phyloP scores from a whole-genome alignment of 2,888 invertebrate species.

The Alcis repandata region DNA sequence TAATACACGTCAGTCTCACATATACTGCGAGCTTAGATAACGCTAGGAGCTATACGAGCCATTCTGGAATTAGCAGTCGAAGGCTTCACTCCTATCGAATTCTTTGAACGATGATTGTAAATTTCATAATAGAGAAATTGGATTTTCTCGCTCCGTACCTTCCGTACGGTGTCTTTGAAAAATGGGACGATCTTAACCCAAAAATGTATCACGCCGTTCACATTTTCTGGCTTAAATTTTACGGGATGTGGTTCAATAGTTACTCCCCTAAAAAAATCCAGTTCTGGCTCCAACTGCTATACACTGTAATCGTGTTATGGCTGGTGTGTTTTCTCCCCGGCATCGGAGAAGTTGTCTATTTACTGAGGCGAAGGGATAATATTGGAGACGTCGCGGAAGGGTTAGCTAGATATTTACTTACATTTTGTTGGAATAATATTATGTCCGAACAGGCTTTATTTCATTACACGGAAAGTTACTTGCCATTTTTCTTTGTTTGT shows the following conservation, averaged over 20 bases:
- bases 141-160: constrained; percentile 60
- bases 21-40: constrained; percentile 54
- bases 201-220: constrained; percentile 78
- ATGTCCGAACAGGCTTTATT: constrained; percentile 50
- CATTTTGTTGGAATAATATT: constrained; percentile 55
- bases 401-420: constrained; percentile 60
- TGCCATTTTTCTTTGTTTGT: constrained; percentile 37
- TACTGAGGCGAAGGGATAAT: constrained; percentile 88
- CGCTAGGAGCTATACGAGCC: constrained; percentile 63
- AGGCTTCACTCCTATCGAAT: constrained; percentile 53
- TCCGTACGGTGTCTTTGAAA: constrained; percentile 74
- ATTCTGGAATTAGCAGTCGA: constrained; percentile 66
- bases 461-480: constrained; percentile 48
- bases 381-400: constrained; percentile 87
- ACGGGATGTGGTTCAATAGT: constrained; percentile 81
- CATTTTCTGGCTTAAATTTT: constrained; percentile 83
- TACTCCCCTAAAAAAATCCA: constrained; percentile 60
- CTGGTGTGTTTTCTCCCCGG: constrained; percentile 83
- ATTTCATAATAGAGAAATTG: constrained; percentile 64
- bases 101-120: constrained; percentile 52
- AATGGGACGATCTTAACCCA: constrained; percentile 78
- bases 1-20: constrained; percentile 63
- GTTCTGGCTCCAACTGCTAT: constrained; percentile 75
- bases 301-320: constrained; percentile 72
- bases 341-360: constrained; percentile 89